Evolutionary conservation across 2,888 invertebrate genomes (phyloP), one percentile per base, ranked within the genome.

Genomic region (Ophion ventricosus): DNA sequence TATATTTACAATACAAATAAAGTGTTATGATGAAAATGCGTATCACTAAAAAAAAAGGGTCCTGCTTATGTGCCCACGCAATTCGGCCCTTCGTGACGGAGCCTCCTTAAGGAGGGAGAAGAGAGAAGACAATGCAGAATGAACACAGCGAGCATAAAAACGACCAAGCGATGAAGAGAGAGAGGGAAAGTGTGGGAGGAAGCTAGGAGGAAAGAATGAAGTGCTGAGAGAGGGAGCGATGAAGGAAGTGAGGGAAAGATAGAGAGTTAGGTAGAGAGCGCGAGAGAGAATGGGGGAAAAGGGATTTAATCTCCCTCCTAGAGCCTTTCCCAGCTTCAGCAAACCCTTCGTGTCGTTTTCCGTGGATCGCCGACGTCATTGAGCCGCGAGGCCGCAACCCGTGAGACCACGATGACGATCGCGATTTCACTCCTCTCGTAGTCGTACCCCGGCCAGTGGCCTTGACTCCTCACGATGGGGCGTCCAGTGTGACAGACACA

Each of bases 331-430:
- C 61, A 74, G 61, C 43, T 74, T 14, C 49, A 4, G 49, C 73
- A 49, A 63, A 26, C 73, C 73, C 61, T 74, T 49, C 29, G 43
- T 59, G 67, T 57, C 63, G 63, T 75, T 35, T 80, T n/a, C 69
- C 74, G 77, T 69, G 56, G 57, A 77, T 70, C 69, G 81, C 74
- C 77, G 73, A 81, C 84, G 81, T 84, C 84, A 84, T 57, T 78
- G 78, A 81, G 84, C 80, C 66, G 76, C 84, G 84, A 80, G 77
- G 80, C 77, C 69, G n/a, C n/a, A 74, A 63, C 69, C 67, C 29
- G 80, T 76, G 80, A 74, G 84, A 77, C 63, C 77, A 84, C 81
- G 84, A 81, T 84, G 84, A 84, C 81, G 84, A 69, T 81, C 61
- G 69, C 20, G 29, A 40, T 23, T 43, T 7, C 26, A 7, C 66